These are phyloP conservation scores for Pelodiscus sinensis DNA, from an alignment of 2,113 vertebrate species.

Conservation along the genomic window DNA sequence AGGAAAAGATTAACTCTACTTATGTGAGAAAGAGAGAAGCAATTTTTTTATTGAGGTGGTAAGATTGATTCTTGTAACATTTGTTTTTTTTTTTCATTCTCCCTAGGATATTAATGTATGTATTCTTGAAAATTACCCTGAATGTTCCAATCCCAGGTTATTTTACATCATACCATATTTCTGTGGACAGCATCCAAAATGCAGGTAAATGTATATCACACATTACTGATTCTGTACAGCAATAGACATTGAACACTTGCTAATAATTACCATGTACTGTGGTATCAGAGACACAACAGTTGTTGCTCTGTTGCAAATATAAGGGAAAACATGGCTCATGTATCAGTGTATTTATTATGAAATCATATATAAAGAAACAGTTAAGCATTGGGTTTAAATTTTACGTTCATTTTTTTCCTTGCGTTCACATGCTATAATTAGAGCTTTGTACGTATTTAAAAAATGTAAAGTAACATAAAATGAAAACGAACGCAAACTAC, in stretches of 20 bases:
- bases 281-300: neutral
- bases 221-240: neutral
- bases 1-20: neutral
- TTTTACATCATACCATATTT: constrained; percentile 99
- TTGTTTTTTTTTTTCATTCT: constrained; percentile 22
- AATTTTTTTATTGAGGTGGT: neutral
- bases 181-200: constrained; percentile 97
- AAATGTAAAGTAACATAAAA: neutral
- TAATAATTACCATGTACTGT: neutral
- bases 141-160: constrained; percentile 95
- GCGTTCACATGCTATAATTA: neutral
- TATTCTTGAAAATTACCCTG: constrained; percentile 96
- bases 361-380: neutral
- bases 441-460: neutral
- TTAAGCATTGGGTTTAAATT: neutral
- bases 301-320: neutral
- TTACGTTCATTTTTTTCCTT: neutral
- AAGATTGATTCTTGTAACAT: neutral
- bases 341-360: neutral
- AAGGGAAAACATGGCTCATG: neutral
- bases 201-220: constrained; percentile 83
- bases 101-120: constrained; percentile 96
- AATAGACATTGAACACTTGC: neutral
- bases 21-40: neutral
- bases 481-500: neutral